Percentiles rank a stretch among this genome's conserved stretches.
phyloP scores from a whole-genome alignment of 2,797 vertebrate genomes.

The Vultur gryphus region DNA sequence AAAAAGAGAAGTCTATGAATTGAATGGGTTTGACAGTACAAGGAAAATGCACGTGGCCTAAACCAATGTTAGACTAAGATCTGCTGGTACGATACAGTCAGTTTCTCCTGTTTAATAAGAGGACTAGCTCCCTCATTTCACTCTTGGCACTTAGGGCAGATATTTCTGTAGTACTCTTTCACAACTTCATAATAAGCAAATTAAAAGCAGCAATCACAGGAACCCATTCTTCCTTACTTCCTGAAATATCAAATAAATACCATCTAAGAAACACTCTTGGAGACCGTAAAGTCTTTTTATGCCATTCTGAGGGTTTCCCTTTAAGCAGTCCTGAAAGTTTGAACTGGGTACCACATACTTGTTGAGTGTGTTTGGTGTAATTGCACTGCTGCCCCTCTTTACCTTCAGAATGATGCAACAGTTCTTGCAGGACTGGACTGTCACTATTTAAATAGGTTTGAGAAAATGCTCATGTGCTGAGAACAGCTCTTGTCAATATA shows the following conservation, averaged over 20 bases:
- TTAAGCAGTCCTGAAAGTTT: not conserved
- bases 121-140: not conserved
- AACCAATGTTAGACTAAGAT: not conserved
- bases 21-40: not conserved
- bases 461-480: slow-evolving; percentile 24
- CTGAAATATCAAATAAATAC: not conserved
- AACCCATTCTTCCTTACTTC: not conserved
- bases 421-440: not conserved
- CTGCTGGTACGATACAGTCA: not conserved
- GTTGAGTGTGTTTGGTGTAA: not conserved
- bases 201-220: not conserved
- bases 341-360: not conserved
- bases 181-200: not conserved
- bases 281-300: not conserved
- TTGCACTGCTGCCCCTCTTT: not conserved
- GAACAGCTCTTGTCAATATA: not conserved
- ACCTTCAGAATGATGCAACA: slow-evolving; percentile 18
- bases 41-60: not conserved
- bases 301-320: not conserved
- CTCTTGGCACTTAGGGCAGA: not conserved
- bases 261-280: not conserved
- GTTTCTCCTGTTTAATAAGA: not conserved
- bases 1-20: not conserved
- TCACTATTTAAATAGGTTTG: not conserved
- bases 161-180: not conserved